A percentile compares a stretch with the other conserved stretches of the same genome.
Evolutionary conservation across 2,888 invertebrate species (phyloP).

Genomic region (Polyommatus icarus): DNA sequence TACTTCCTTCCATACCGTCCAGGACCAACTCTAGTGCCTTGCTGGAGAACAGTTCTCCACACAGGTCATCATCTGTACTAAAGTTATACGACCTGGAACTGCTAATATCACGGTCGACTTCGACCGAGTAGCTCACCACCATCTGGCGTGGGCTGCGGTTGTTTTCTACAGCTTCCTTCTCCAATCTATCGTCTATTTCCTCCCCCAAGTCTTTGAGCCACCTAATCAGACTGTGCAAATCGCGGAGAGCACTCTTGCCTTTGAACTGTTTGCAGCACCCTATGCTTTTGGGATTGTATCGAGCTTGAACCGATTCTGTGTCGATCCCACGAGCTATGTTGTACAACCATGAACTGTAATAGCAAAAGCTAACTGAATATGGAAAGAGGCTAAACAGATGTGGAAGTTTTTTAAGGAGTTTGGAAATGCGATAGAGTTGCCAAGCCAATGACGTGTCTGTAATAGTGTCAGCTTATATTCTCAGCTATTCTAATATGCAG

Average conservation of each 20-base stretch:
- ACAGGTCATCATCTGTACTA: slow-evolving; percentile 81
- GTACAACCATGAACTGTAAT: slow-evolving; percentile 88
- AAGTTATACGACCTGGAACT: slow-evolving; percentile 83
- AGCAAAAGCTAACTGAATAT: neutral
- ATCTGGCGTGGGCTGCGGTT: slow-evolving; percentile 89
- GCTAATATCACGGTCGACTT: slow-evolving; percentile 78
- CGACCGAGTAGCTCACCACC: slow-evolving; percentile 85
- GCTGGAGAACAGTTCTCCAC: slow-evolving; percentile 83
- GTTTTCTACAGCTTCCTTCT: slow-evolving; percentile 89
- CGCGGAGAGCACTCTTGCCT: slow-evolving; percentile 87
- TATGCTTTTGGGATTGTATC: slow-evolving; percentile 94
- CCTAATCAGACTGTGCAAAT: slow-evolving; percentile 83
- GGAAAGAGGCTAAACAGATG: neutral
- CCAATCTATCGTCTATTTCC: slow-evolving; percentile 91
- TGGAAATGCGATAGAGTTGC: neutral
- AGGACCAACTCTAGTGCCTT: slow-evolving; percentile 85
- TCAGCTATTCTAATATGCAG: neutral
- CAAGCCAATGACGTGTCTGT: no score
- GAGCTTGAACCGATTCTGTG: slow-evolving; percentile 90
- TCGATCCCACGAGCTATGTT: slow-evolving; percentile 93
- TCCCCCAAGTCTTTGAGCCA: slow-evolving; percentile 91
- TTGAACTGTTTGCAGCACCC: slow-evolving; percentile 97
- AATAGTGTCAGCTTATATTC: no score
- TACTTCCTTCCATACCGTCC: slow-evolving; percentile 77
- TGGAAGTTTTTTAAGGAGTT: neutral